Evolutionary conservation across 2,888 invertebrate species (phyloP).

Genomic region (Hoplodrina ambigua): DNA sequence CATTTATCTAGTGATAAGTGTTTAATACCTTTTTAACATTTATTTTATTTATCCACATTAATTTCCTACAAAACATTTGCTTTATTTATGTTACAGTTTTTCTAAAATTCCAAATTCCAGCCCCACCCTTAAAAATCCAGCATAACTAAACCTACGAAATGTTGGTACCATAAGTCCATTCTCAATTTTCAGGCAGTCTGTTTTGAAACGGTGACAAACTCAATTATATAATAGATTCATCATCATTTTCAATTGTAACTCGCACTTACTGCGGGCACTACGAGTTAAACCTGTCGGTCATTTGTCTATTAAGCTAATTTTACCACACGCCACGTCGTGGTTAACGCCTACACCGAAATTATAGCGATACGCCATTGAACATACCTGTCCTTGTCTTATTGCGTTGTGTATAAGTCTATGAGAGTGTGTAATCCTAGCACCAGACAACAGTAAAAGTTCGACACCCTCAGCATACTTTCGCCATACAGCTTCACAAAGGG

Average conservation of each 20-base stretch:
- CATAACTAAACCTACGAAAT: no score
- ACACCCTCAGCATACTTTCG: slow-evolving; percentile 91
- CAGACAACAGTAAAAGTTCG: slow-evolving; percentile 90
- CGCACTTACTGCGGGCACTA: not conserved
- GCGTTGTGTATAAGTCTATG: slow-evolving; percentile 93
- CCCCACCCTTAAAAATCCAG: no score
- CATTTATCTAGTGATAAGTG: no score
- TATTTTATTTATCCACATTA: no score
- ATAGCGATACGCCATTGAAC: not conserved
- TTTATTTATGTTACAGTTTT: no score
- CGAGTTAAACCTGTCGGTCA: not conserved
- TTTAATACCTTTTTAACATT: no score
- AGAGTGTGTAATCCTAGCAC: slow-evolving; percentile 93
- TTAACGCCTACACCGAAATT: slow-evolving; percentile 4
- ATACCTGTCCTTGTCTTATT: slow-evolving; percentile 90
- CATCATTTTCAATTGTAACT: not conserved
- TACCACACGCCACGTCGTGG: not conserved
- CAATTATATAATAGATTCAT: not conserved
- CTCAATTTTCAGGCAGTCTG: not conserved
- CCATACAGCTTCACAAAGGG: slow-evolving; percentile 93
- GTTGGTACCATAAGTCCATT: not conserved
- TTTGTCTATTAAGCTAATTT: not conserved
- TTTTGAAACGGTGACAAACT: not conserved
- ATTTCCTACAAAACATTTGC: no score
- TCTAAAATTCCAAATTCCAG: no score